Conservation (phyloP, 2,797 vertebrate species). For the Coilia nasus region DNA sequence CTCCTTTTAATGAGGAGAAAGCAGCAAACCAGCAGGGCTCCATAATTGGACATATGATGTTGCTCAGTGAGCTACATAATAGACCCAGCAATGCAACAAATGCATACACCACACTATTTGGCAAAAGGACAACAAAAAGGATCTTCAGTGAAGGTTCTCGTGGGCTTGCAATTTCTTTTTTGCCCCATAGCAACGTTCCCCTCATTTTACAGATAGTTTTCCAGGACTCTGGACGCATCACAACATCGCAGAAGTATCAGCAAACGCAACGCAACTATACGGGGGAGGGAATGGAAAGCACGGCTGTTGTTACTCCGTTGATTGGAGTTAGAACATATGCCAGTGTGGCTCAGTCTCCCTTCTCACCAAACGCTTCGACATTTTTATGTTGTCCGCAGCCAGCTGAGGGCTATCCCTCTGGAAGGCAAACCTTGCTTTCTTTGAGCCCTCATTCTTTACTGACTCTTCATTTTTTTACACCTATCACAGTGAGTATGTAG, state of each 20-base stretch:
- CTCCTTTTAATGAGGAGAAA: conserved; percentile 20
- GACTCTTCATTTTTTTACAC: background rate
- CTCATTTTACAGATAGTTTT: background rate
- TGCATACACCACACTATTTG: conserved; percentile 7
- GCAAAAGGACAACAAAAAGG: background rate
- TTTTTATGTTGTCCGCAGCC: background rate
- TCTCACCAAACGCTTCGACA: too few relatives aligned
- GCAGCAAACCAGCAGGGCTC: conserved; percentile 11
- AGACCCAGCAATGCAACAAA: conserved; percentile 10
- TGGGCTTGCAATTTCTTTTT: background rate
- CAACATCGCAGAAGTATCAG: background rate
- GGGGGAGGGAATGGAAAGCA: too few relatives aligned
- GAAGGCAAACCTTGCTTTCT: background rate
- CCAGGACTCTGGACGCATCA: background rate
- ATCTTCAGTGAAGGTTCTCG: background rate
- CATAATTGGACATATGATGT: conserved; percentile 21
- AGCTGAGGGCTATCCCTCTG: background rate
- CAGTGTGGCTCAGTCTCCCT: too few relatives aligned
- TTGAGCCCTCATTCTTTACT: background rate
- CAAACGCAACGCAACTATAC: background rate
- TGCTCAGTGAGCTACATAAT: conserved; percentile 26
- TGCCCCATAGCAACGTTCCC: background rate
- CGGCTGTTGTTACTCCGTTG: too few relatives aligned
- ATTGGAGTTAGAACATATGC: too few relatives aligned
- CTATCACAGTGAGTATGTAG: background rate